phyloP scores from a whole-genome alignment of 2,797 vertebrate genomes.

The Neosilurus mollespiculum region DNA sequence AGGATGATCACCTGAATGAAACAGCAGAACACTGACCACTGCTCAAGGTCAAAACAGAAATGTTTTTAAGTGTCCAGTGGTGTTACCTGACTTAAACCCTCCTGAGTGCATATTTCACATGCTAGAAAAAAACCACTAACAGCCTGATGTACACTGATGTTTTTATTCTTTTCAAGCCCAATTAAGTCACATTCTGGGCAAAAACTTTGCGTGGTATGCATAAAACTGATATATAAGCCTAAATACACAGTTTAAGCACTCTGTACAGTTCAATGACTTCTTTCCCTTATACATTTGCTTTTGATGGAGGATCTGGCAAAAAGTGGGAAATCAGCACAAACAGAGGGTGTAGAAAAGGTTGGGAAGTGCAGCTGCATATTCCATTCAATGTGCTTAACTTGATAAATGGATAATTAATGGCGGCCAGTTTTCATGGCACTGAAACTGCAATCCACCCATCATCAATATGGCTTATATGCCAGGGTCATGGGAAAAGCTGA shows the following conservation, averaged over 20 bases:
- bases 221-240: not conserved
- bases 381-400: not conserved
- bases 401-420: not conserved
- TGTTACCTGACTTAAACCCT: not conserved
- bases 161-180: not conserved
- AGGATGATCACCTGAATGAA: not conserved
- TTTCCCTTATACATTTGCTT: not conserved
- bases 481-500: too few relatives aligned
- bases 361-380: not conserved
- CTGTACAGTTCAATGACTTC: not conserved
- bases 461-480: too few relatives aligned
- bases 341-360: not conserved
- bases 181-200: not conserved
- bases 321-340: constrained; percentile 1
- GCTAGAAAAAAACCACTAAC: not conserved
- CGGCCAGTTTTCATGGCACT: not conserved
- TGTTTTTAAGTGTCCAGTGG: not conserved
- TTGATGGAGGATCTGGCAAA: constrained; percentile 1
- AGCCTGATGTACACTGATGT: not conserved
- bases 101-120: constrained; percentile 1
- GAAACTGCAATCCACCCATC: not conserved
- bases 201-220: not conserved
- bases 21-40: not conserved
- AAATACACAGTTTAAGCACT: constrained; percentile 8
- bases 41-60: not conserved